Conservation (phyloP, 2,797 vertebrate species). For the Oryzias dopingdopingensis region DNA sequence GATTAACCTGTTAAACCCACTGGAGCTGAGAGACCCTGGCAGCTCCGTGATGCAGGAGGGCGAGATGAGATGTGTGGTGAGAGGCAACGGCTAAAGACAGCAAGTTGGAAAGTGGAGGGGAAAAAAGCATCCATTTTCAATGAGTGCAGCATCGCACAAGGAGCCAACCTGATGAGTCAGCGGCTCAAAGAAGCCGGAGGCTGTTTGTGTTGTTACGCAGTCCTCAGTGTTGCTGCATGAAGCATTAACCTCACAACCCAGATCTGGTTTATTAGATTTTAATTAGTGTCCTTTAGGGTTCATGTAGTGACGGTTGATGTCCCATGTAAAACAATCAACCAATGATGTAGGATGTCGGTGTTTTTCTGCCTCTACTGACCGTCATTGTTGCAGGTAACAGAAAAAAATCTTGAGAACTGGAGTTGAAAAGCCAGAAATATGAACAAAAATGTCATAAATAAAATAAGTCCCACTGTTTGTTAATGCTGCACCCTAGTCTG, state of each 20-base stretch:
- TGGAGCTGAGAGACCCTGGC: background rate
- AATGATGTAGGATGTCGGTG: constrained; percentile 30
- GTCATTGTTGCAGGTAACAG: no score
- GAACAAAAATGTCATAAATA: no score
- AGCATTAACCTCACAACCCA: constrained; percentile 30
- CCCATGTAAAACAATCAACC: constrained; percentile 42
- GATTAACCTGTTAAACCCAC: background rate
- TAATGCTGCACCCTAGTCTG: no score
- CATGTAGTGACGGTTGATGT: constrained; percentile 20
- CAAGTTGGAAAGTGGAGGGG: constrained; percentile 6
- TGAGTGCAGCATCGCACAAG: constrained; percentile 6
- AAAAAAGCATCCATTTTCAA: background rate
- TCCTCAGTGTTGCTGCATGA: constrained; percentile 21
- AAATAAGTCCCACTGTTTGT: no score
- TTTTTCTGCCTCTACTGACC: constrained; percentile 22
- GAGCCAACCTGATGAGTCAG: constrained; percentile 27
- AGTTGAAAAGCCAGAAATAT: no score
- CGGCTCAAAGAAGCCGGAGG: constrained; percentile 7
- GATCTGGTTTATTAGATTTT: constrained; percentile 24
- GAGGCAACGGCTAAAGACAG: constrained; percentile 11
- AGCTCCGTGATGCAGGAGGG: background rate
- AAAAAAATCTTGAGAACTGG: no score
- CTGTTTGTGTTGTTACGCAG: constrained; percentile 5
- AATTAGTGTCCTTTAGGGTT: no score
- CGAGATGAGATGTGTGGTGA: constrained; percentile 5